These are phyloP conservation scores for Danionella dracula DNA, from an alignment of 2,797 vertebrate genomes.

Conservation along the genomic window DNA sequence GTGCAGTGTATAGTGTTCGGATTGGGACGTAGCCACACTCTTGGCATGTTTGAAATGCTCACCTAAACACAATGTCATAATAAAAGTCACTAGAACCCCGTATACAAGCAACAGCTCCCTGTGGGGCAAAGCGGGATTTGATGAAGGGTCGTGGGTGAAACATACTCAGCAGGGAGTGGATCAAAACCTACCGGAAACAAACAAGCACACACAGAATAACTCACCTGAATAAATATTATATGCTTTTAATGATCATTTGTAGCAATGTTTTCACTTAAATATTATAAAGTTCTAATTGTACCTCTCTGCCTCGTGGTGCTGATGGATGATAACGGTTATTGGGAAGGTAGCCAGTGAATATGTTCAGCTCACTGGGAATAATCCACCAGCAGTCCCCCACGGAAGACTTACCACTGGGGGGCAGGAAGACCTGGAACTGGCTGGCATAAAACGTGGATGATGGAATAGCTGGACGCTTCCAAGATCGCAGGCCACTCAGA, in stretches of 20 bases:
- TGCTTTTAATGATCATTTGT: too few species aligned
- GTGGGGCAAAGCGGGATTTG: slow-evolving; percentile 90
- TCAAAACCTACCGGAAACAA: slow-evolving; percentile 71
- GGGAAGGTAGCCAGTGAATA: slow-evolving; percentile 92
- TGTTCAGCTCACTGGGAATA: slow-evolving; percentile 88
- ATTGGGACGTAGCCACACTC: too few species aligned
- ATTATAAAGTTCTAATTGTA: slow-evolving; percentile 41
- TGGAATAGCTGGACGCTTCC: slow-evolving; percentile 75
- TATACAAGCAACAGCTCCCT: slow-evolving; percentile 87
- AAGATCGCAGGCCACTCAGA: slow-evolving; percentile 85
- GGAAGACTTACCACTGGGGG: slow-evolving; percentile 76
- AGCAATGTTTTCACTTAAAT: neutral
- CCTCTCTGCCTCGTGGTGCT: slow-evolving; percentile 90
- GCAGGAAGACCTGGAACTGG: slow-evolving; percentile 87
- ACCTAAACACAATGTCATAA: slow-evolving; percentile 89
- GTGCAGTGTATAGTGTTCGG: too few species aligned
- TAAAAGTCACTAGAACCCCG: slow-evolving; percentile 86
- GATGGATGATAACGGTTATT: slow-evolving; percentile 96
- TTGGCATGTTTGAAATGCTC: slow-evolving; percentile 40
- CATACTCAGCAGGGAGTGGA: slow-evolving; percentile 90
- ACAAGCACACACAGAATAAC: too few species aligned
- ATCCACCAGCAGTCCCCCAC: slow-evolving; percentile 92
- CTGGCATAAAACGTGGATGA: slow-evolving; percentile 69
- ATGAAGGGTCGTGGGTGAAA: slow-evolving; percentile 92
- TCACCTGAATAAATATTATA: too few species aligned